Conservation (phyloP, 2,113 vertebrate species). For the Noturus placidus region DNA sequence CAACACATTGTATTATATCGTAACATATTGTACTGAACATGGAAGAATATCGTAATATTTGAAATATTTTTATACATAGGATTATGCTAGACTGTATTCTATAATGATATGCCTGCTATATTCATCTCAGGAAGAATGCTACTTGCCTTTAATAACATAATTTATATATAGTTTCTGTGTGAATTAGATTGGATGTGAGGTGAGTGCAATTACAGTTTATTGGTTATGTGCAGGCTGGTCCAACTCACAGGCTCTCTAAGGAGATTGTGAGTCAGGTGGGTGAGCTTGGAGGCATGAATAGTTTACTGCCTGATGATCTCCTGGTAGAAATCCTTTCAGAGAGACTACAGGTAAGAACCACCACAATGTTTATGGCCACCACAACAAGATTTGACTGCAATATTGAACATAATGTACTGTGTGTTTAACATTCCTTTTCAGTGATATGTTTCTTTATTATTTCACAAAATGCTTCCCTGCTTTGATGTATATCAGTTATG, state of each 20-base stretch:
- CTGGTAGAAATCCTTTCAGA: slow-evolving; percentile 80
- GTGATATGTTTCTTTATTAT: background rate
- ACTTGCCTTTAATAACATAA: too few relatives aligned
- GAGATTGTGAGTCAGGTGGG: slow-evolving; percentile 57
- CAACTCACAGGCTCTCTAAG: slow-evolving; percentile 55
- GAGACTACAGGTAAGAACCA: slow-evolving; percentile 80
- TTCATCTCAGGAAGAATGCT: too few relatives aligned
- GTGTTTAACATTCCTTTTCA: background rate
- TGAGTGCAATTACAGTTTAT: slow-evolving; percentile 1
- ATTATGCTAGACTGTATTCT: background rate
- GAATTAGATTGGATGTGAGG: background rate
- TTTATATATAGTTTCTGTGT: background rate
- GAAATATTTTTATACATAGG: background rate
- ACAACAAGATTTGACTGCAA: background rate
- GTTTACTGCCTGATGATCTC: slow-evolving; percentile 79
- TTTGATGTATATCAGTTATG: background rate
- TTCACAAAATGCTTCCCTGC: background rate
- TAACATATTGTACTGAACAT: background rate
- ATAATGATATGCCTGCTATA: too few relatives aligned
- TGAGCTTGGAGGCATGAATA: slow-evolving; percentile 63
- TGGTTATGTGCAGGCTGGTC: slow-evolving; percentile 31
- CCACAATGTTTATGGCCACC: background rate
- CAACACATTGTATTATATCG: background rate
- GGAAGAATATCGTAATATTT: background rate
- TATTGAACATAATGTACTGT: background rate